These are phyloP conservation scores for Andricus quercusramuli DNA, from an alignment of 2,888 invertebrate genomes.

Conservation along the genomic window DNA sequence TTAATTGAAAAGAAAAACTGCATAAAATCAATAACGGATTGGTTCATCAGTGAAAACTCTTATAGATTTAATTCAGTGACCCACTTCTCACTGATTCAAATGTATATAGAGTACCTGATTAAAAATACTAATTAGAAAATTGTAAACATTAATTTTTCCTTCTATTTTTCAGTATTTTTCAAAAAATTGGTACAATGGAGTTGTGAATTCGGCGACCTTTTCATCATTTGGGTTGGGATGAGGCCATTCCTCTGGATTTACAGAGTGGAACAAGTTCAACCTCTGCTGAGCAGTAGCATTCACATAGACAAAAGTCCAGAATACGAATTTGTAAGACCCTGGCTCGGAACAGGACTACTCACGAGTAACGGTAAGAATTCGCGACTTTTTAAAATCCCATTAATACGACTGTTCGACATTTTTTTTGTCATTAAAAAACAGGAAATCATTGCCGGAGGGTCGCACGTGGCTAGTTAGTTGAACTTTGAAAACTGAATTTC, in stretches of 20 bases:
- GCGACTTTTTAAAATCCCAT: constrained; percentile 12
- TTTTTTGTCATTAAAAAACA: background rate
- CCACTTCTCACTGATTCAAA: no score
- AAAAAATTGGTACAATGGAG: constrained; percentile 69
- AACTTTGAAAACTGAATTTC: no score
- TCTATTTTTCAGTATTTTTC: constrained; percentile 71
- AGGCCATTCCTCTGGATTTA: constrained; percentile 75
- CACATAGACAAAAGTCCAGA: constrained; percentile 77
- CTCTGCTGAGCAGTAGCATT: constrained; percentile 71
- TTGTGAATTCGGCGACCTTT: constrained; percentile 71
- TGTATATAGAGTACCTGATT: no score
- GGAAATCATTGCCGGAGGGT: background rate
- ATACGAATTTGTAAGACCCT: constrained; percentile 72
- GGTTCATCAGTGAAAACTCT: no score
- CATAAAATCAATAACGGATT: no score
- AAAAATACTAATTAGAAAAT: no score
- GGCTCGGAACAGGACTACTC: constrained; percentile 75
- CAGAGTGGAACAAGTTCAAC: constrained; percentile 71
- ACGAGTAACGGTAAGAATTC: constrained; percentile 71
- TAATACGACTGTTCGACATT: background rate
- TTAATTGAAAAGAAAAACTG: no score
- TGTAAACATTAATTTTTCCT: background rate
- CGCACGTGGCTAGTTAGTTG: no score
- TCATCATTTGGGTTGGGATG: constrained; percentile 74
- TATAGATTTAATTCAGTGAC: no score